These are phyloP conservation scores for Porites cylindrica DNA, from an alignment of 92 coral and sea anemone species.

Conservation along the genomic window DNA sequence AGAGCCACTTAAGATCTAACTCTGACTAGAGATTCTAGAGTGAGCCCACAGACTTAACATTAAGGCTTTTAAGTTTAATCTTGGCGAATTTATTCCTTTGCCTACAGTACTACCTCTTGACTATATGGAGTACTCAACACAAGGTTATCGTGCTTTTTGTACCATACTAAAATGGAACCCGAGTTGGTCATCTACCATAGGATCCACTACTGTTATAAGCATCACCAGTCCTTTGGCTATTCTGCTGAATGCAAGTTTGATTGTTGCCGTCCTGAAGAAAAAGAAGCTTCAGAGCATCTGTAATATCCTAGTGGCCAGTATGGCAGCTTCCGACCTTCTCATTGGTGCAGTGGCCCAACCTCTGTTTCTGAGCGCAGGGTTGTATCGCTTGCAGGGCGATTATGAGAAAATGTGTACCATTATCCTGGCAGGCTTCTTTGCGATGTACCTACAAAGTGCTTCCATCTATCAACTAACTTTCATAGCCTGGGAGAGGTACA, in stretches of 20 bases:
- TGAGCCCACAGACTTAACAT: too few species aligned
- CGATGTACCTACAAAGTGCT: background rate
- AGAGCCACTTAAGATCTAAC: too few species aligned
- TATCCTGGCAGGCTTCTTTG: too few species aligned
- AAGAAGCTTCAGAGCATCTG: background rate
- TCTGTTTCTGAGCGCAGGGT: background rate
- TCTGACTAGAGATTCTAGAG: too few species aligned
- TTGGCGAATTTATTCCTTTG: background rate
- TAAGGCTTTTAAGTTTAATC: too few species aligned
- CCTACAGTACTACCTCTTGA: background rate
- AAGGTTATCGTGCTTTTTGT: background rate
- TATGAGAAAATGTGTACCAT: background rate
- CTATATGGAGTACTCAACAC: background rate
- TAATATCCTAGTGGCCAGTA: background rate
- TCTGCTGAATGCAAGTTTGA: background rate
- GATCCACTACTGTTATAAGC: background rate
- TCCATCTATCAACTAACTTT: conserved; percentile 6
- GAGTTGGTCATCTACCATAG: background rate
- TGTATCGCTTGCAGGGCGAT: background rate
- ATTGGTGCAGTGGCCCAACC: background rate
- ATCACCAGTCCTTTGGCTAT: background rate
- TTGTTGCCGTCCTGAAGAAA: background rate
- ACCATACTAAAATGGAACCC: background rate
- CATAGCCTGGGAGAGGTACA: conserved; percentile 24
- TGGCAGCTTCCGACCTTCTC: conserved; percentile 12